Evolutionary conservation across 2,113 vertebrate genomes (phyloP), one percentile per base, ranked within the genome.

Genomic region (Tonatia bakeri): DNA sequence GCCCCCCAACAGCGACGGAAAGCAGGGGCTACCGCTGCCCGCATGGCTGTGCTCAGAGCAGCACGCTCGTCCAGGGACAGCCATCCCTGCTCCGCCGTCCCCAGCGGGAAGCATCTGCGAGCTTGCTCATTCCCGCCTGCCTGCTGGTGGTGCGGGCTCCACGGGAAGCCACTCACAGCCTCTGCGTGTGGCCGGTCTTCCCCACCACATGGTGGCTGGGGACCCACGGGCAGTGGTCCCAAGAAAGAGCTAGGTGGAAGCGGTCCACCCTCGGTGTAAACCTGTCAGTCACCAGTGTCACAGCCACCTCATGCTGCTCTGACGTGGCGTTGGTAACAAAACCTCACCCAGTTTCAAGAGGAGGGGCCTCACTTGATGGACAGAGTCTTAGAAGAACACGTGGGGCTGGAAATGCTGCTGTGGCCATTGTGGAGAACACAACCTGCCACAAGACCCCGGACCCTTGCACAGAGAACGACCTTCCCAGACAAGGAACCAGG

Each of bases 1-100:
- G 7, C 47, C 67, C 9, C 9, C 16, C 4, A 10, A 36, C 36
- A 9, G 65, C 0, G 1, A 17, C 6, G 0, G 28, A 38, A 31
- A 67, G 67, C 50, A 24, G 9, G 14, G 17, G 26, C 45, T 3
- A 5, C 36, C 8, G 16, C 31, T 80, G 45, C 61, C 67, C 87
- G 31, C n/a, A 6, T 28, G 14, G 28, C 61, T 67, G 31, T 67
- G 28, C 31, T n/a, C 1, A 7, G 16, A 67, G 65, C 65, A 67
- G 65, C 65, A 5, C 31, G 3, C 31, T n/a, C 0, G 67, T 36
- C 17, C 67, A 36, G 17, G n/a, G 67, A 36, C 67, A 11, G n/a
- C 65, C 16, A 5, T 43, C 70, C 5, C 69, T 59, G 11, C 69
- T 59, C 22, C 3, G 3, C 24, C 3, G 10, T 40, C 65, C 10